Conservation (phyloP, 2,113 vertebrate genomes). For the Dipodomys stephensi region DNA sequence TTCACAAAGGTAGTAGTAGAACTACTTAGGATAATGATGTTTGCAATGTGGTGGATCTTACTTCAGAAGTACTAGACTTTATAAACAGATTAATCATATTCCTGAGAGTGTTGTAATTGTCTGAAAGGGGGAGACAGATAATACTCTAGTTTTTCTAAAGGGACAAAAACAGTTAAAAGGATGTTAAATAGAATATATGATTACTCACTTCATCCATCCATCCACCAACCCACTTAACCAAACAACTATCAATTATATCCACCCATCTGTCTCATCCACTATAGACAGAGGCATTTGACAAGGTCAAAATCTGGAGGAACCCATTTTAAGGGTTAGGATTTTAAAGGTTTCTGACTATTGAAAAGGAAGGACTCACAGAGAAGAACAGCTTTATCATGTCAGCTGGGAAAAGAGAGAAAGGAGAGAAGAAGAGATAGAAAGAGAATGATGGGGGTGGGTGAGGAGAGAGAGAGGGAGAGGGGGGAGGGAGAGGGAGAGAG, state of each 20-base stretch:
- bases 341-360: not conserved
- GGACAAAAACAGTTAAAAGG: not conserved
- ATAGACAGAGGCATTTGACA: not conserved
- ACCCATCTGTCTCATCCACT: not conserved
- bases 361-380: not conserved
- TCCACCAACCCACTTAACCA: not conserved
- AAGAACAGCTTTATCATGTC: not conserved
- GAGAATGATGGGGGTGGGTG: too few relatives aligned
- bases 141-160: not conserved
- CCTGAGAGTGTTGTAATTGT: not conserved
- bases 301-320: not conserved
- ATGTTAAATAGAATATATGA: not conserved
- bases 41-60: not conserved
- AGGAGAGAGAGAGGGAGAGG: too few relatives aligned
- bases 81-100: not conserved
- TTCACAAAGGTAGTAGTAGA: conserved; percentile 6
- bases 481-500: too few relatives aligned
- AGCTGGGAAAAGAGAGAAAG: not conserved
- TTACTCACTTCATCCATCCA: not conserved
- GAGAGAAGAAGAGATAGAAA: too few relatives aligned
- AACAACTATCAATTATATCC: not conserved
- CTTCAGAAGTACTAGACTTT: not conserved
- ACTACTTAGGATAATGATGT: not conserved
- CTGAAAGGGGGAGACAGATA: not conserved
- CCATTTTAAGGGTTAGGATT: not conserved